Evolutionary conservation across 2,888 invertebrate species (phyloP).

Genomic region (Acleris laterana): DNA sequence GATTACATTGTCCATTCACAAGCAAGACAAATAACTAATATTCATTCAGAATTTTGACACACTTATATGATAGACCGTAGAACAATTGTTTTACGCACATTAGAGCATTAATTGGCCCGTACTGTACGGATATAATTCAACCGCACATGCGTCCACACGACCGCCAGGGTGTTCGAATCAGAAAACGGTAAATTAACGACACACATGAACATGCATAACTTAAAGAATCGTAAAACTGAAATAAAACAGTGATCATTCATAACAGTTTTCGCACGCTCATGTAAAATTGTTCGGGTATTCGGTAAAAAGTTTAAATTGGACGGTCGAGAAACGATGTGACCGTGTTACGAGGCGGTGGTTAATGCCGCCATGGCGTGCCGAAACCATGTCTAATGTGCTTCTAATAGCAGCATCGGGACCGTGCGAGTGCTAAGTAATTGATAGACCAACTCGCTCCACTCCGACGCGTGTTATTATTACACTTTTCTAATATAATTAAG

Average conservation of each 20-base stretch:
- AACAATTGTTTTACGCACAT: slow-evolving; percentile 13
- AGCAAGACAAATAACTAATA: too few species aligned
- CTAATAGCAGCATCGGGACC: slow-evolving; percentile 75
- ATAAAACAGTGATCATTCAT: slow-evolving; percentile 53
- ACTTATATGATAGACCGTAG: background rate
- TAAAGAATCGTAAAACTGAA: slow-evolving; percentile 49
- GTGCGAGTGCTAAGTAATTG: slow-evolving; percentile 78
- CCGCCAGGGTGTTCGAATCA: slow-evolving; percentile 35
- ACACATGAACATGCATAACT: slow-evolving; percentile 37
- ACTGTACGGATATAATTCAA: slow-evolving; percentile 19
- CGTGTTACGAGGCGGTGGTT: slow-evolving; percentile 74
- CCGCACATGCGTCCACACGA: slow-evolving; percentile 32
- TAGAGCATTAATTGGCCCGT: slow-evolving; percentile 6
- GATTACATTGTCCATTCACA: too few species aligned
- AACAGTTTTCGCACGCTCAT: slow-evolving; percentile 69
- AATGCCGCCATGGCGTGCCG: slow-evolving; percentile 79
- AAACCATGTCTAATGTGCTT: slow-evolving; percentile 76
- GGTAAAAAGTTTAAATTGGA: slow-evolving; percentile 74
- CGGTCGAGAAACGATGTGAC: slow-evolving; percentile 76
- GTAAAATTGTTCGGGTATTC: slow-evolving; percentile 61
- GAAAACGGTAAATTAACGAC: slow-evolving; percentile 58
- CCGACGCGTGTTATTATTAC: slow-evolving; percentile 25
- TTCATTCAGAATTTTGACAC: too few species aligned
- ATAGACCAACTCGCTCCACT: slow-evolving; percentile 63
- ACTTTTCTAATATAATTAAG: slow-evolving; percentile 21